These are phyloP conservation scores for Dermochelys coriacea DNA, from an alignment of 2,797 vertebrate genomes.

Conservation along the genomic window DNA sequence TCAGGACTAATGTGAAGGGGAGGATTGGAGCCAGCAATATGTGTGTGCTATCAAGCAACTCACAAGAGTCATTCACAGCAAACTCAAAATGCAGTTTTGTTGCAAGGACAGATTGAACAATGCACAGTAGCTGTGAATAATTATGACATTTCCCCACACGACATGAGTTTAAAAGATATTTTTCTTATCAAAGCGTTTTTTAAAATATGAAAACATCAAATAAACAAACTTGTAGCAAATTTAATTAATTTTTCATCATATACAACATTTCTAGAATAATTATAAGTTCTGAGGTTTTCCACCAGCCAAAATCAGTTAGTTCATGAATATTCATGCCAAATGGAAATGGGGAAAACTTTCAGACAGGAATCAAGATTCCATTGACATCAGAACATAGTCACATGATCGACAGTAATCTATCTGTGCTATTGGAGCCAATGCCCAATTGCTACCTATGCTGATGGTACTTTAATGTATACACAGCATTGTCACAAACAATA, in stretches of 20 bases:
- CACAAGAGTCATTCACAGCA: neutral
- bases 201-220: neutral
- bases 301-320: neutral
- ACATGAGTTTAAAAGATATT: neutral
- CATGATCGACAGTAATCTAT: accelerated
- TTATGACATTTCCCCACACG: neutral
- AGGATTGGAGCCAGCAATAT: neutral
- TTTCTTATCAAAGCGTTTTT: neutral
- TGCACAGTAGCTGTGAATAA: neutral
- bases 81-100: neutral
- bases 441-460: accelerated
- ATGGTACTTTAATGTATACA: accelerated
- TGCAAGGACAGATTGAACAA: neutral
- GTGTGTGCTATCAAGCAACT: neutral
- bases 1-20: neutral
- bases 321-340: neutral
- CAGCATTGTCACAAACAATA: accelerated
- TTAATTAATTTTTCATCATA: neutral
- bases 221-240: neutral
- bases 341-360: neutral
- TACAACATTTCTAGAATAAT: neutral
- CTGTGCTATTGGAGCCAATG: neutral
- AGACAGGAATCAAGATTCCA: neutral
- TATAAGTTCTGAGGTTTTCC: neutral
- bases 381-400: neutral